phyloP scores from a whole-genome alignment of 2,888 invertebrate genomes.

The Pseudococcus jackbeardsleyi region DNA sequence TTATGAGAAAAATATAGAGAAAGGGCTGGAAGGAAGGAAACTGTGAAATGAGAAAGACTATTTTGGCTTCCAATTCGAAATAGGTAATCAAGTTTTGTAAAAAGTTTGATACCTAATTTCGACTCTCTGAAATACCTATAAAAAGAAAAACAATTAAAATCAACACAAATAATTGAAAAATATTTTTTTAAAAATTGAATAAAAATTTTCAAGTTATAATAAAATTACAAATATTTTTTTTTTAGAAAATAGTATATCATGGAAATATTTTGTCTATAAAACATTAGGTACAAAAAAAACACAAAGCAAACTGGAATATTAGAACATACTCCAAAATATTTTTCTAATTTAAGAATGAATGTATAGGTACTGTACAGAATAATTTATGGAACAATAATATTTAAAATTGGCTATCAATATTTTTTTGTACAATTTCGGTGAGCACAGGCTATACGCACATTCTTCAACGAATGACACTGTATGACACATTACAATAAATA shows the following conservation, averaged over 20 bases:
- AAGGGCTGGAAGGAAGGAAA: background rate
- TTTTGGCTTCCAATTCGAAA: too few relatives aligned
- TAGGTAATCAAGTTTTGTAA: background rate
- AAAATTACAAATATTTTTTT: background rate
- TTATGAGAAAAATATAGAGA: background rate
- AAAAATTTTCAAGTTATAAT: background rate
- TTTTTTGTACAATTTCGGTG: background rate
- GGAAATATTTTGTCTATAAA: background rate
- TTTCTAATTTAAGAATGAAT: background rate
- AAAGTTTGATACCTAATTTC: background rate
- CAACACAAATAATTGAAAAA: background rate
- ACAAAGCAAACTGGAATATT: background rate
- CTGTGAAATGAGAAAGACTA: too few relatives aligned
- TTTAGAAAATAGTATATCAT: background rate
- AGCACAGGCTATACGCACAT: background rate
- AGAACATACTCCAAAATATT: conserved; percentile 14
- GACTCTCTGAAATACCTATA: background rate
- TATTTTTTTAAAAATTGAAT: background rate
- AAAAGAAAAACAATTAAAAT: background rate
- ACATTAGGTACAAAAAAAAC: background rate
- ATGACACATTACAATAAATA: conserved; percentile 1
- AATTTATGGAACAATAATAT: background rate
- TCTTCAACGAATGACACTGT: background rate
- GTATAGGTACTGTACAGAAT: conserved; percentile 2
- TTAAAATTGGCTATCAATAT: background rate